Conservation (phyloP, 2,888 invertebrate species). For the Drosophila stalkeri region DNA sequence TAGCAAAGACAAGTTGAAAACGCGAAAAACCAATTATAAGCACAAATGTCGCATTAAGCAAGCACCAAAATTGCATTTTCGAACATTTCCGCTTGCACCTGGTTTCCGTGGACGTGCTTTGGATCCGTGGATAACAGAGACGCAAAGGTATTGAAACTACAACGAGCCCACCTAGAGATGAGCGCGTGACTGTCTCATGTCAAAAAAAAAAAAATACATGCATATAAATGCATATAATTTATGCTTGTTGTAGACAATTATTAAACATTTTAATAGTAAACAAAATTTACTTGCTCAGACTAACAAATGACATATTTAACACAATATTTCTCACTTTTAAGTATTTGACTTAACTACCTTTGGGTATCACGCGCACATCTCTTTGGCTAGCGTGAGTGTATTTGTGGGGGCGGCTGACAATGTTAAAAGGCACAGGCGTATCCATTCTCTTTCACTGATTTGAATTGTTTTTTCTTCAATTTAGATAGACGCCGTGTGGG, state of each 20-base stretch:
- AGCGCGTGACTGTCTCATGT: constrained; percentile 36
- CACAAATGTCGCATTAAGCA: constrained; percentile 72
- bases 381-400: constrained; percentile 3
- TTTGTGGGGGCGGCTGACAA: constrained; percentile 30
- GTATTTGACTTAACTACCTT: not conserved
- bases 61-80: constrained; percentile 84
- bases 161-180: constrained; percentile 44
- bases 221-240: not conserved
- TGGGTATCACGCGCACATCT: constrained; percentile 18
- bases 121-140: constrained; percentile 85
- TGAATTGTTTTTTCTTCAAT: constrained; percentile 5
- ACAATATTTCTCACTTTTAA: not conserved
- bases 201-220: not conserved
- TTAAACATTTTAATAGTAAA: not conserved
- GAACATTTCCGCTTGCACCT: constrained; percentile 84
- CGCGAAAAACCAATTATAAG: constrained; percentile 44
- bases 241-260: not conserved
- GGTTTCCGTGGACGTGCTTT: constrained; percentile 84
- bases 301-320: constrained; percentile 2
- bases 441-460: not conserved
- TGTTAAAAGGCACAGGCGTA: constrained; percentile 18
- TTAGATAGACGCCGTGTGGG: constrained; percentile 97
- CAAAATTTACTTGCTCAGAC: constrained; percentile 14
- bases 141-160: constrained; percentile 82
- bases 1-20: constrained; percentile 33